A percentile compares a stretch with the other conserved stretches of the same genome.
These are phyloP conservation scores for Aldrovandia affinis DNA, from an alignment of 2,797 vertebrate species.

Conservation along the genomic window DNA sequence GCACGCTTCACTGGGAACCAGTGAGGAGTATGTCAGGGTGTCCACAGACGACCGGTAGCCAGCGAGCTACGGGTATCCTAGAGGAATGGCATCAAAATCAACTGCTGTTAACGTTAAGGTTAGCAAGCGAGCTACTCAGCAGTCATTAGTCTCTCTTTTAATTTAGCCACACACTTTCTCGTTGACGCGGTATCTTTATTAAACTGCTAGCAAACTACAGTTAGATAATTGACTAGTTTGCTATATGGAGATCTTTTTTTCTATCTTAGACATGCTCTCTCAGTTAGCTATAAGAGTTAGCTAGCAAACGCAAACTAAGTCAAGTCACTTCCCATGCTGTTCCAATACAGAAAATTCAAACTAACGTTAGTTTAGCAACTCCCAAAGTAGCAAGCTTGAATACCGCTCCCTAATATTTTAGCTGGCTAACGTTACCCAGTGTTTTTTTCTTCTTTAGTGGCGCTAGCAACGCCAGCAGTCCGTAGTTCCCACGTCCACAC, in stretches of 20 bases:
- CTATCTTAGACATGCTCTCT: neutral
- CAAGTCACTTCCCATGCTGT: constrained; percentile 6
- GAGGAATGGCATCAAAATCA: constrained; percentile 2
- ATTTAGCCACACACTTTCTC: neutral
- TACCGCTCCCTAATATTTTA: neutral
- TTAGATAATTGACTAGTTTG: neutral
- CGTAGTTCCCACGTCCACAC: neutral
- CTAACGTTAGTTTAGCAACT: neutral
- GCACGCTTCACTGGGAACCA: neutral
- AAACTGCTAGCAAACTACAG: neutral
- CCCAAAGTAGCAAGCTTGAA: neutral
- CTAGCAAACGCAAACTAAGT: neutral
- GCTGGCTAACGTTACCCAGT: neutral
- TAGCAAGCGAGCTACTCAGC: neutral
- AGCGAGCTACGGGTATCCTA: neutral
- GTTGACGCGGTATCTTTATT: no score
- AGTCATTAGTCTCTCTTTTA: neutral
- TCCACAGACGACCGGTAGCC: neutral
- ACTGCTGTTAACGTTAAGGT: neutral
- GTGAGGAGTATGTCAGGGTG: neutral
- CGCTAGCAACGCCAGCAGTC: neutral
- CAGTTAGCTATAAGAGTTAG: neutral
- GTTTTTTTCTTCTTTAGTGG: neutral
- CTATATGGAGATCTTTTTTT: neutral
- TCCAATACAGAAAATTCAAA: neutral